Evolutionary conservation across 2,888 invertebrate genomes (phyloP).

Genomic region (Eupsilia transversa): DNA sequence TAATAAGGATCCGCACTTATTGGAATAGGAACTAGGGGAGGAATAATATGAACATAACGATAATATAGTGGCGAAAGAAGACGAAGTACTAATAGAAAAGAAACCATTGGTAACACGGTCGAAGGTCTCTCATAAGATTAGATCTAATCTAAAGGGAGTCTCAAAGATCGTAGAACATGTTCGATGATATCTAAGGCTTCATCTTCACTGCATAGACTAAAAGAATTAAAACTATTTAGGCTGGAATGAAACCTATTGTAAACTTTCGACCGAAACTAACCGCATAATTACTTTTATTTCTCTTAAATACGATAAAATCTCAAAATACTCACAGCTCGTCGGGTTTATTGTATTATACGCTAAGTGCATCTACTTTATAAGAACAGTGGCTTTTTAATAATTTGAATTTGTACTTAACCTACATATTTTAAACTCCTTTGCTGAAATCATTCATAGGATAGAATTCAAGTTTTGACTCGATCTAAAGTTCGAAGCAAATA

Average conservation of each 20-base stretch:
- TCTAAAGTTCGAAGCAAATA: conserved; percentile 70
- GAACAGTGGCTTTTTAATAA: conserved; percentile 90
- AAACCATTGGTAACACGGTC: conserved; percentile 66
- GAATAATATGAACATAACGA: conserved; percentile 71
- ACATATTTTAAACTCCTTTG: conserved; percentile 83
- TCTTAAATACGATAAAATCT: conserved; percentile 90
- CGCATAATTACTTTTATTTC: conserved; percentile 79
- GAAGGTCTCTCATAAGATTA: conserved; percentile 73
- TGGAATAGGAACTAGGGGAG: conserved; percentile 86
- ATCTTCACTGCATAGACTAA: conserved; percentile 80
- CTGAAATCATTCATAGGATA: conserved; percentile 79
- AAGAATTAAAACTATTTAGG: conserved; percentile 86
- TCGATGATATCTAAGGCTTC: conserved; percentile 83
- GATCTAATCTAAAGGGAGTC: conserved; percentile 76
- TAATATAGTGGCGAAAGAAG: conserved; percentile 33
- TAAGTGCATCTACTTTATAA: conserved; percentile 90
- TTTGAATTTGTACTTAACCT: conserved; percentile 91
- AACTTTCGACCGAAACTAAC: conserved; percentile 84
- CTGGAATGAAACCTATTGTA: conserved; percentile 86
- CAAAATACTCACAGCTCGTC: conserved; percentile 91
- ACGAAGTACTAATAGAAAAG: conserved; percentile 54
- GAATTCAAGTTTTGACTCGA: conserved; percentile 76
- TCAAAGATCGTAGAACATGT: conserved; percentile 73
- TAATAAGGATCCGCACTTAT: conserved; percentile 72
- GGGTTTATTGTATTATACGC: conserved; percentile 90